A percentile compares a stretch with the other conserved stretches of the same genome.
Conservation (phyloP, 2,113 vertebrate species). For the Syngnathoides biaculeatus region DNA sequence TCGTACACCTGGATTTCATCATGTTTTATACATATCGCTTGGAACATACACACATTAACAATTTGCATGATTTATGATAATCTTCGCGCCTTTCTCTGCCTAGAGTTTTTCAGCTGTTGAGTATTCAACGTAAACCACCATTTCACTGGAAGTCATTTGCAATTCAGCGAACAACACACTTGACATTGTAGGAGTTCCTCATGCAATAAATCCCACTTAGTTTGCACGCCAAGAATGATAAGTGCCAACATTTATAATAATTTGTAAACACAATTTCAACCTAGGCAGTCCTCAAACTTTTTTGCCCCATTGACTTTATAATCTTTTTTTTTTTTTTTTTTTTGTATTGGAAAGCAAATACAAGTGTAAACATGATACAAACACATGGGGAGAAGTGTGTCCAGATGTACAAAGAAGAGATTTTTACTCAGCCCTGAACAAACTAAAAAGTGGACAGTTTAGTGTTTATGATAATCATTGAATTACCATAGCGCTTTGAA, state of each 20-base stretch:
- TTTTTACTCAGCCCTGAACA: slow-evolving; percentile 5
- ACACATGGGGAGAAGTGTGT: no score
- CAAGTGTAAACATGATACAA: slow-evolving; percentile 7
- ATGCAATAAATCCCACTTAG: slow-evolving; percentile 16
- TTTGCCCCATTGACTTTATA: slow-evolving; percentile 22
- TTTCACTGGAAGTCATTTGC: slow-evolving; percentile 9
- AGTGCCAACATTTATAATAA: slow-evolving; percentile 25
- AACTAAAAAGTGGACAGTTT: slow-evolving; percentile 29
- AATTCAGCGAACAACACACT: slow-evolving; percentile 17
- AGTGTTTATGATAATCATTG: slow-evolving; percentile 24
- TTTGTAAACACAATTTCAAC: slow-evolving; percentile 30
- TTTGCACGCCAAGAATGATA: slow-evolving; percentile 8
- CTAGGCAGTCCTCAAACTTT: slow-evolving; percentile 10
- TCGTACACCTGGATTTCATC: background rate
- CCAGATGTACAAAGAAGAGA: background rate
- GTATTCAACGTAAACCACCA: background rate
- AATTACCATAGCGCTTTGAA: slow-evolving; percentile 50
- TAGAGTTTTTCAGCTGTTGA: background rate
- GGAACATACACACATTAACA: background rate
- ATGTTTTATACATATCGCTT: slow-evolving; percentile 8
- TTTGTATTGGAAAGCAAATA: slow-evolving; percentile 9
- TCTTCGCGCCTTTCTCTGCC: background rate
- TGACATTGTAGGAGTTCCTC: slow-evolving; percentile 23
- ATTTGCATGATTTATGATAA: slow-evolving; percentile 8
- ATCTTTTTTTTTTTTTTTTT: slow-evolving; percentile 23